Conservation (phyloP, 2,888 invertebrate genomes). For the Seira sanloemensis region DNA sequence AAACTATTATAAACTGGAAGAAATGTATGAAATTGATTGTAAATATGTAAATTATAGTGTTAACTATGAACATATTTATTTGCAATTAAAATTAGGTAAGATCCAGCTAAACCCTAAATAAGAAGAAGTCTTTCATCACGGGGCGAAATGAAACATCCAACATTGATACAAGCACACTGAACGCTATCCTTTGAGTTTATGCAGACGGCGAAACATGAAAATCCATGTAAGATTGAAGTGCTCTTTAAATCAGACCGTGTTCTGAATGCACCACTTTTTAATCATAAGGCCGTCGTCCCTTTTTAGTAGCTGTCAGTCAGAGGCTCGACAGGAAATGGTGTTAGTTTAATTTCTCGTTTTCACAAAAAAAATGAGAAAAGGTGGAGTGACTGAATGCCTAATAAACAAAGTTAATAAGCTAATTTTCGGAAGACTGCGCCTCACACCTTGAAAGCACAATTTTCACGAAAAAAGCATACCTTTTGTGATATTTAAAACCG, state of each 20-base stretch:
- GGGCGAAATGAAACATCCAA: not conserved
- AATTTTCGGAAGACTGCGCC: conserved; percentile 66
- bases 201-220: not conserved
- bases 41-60: too few species aligned
- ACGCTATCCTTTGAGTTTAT: not conserved
- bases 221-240: not conserved
- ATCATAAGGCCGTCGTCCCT: conserved; percentile 3
- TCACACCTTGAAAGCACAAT: conserved; percentile 65
- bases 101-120: too few species aligned
- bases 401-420: conserved; percentile 70
- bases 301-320: conserved; percentile 4
- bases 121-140: not conserved
- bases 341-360: conserved; percentile 4
- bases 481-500: conserved; percentile 4
- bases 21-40: too few species aligned
- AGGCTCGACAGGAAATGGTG: conserved; percentile 4
- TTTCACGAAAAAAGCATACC: not conserved
- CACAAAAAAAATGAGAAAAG: conserved; percentile 21
- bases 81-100: too few species aligned
- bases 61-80: too few species aligned
- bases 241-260: not conserved
- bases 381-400: conserved; percentile 60
- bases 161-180: too few species aligned
- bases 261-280: not conserved
- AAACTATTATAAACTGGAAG: not conserved